Evolutionary conservation across 2,888 invertebrate genomes (phyloP), one percentile per base, ranked within the genome.

Genomic region (Reticulitermes lucifugus): DNA sequence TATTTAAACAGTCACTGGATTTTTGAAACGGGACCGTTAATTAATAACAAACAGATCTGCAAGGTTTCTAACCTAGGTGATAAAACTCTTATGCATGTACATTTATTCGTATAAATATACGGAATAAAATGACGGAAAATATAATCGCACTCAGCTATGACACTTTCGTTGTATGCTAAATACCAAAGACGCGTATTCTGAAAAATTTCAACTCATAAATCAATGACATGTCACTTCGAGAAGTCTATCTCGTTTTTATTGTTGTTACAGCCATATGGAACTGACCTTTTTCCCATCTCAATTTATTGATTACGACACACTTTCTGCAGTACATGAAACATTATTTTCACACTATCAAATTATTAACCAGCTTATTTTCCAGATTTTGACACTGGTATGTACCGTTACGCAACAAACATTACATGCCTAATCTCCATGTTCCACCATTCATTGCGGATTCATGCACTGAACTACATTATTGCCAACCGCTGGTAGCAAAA

Each of bases 271-370:
- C n/a, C 77, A 77, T 77, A 77, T 77, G 51, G 77, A 77, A 77
- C 77, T 77, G 41, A 77, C 77, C 77, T 77, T 77, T 10, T 77
- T n/a, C 46, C 51, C 77, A 77, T 77, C 41, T 77, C 77, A 35
- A 46, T 43, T 77, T 22, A 77, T 3, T 35, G 6, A 9, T 73
- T 46, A 77, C 77, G 41, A 77, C 43, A 46, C 22, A 77, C 65
- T 77, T 10, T 41, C 14, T 73, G 10, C 21, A 41, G 77, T 46
- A 77, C 73, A 41, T 73, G 22, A 46, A 21, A 77, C 41, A 77
- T 77, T 46, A 10, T 22, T 35, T 41, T 51, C 46, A 77, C 77
- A n/a, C 41, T 77, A 46, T 18, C n/a, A 75, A 41, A 75, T 35
- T 46, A 35, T 22, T 21, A 71, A 18, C 41, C 2, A 21, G 29